A percentile compares a stretch with the other conserved stretches of the same genome.
Evolutionary conservation across 2,797 vertebrate species (phyloP).

Genomic region (Chromobotia macracanthus): DNA sequence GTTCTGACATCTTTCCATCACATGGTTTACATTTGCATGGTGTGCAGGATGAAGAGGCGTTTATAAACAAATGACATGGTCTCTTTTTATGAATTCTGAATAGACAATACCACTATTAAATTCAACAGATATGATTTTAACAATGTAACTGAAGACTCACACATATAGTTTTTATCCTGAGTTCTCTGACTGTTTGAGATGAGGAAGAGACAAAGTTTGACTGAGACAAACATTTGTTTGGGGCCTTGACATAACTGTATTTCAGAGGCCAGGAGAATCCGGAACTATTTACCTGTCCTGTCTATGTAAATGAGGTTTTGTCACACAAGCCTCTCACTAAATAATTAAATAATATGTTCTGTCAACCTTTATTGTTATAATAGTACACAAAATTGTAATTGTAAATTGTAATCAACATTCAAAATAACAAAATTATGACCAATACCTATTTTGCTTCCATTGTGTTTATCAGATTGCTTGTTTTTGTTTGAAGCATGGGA

Average conservation of each 20-base stretch:
- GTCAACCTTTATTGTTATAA: neutral
- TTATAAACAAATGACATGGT: neutral
- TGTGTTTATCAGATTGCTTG: too few species aligned
- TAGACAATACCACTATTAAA: neutral
- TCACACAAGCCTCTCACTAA: too few species aligned
- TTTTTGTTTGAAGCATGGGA: too few species aligned
- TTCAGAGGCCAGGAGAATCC: neutral
- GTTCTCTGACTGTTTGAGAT: neutral
- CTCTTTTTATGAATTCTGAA: neutral
- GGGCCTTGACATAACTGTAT: neutral
- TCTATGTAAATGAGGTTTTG: neutral
- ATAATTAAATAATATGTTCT: neutral
- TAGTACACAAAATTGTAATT: too few species aligned
- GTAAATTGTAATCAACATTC: too few species aligned
- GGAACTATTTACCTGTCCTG: neutral
- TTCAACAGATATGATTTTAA: slow-evolving; percentile 2
- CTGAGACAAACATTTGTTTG: neutral
- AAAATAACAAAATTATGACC: too few species aligned
- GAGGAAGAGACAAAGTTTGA: neutral
- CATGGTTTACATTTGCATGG: neutral
- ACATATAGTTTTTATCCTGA: neutral
- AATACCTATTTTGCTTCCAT: too few species aligned
- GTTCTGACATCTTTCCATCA: neutral
- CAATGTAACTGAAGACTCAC: too few species aligned
- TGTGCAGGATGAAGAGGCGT: slow-evolving; percentile 1